These are phyloP conservation scores for Thymelicus lineola DNA, from an alignment of 2,888 invertebrate species.

Conservation along the genomic window DNA sequence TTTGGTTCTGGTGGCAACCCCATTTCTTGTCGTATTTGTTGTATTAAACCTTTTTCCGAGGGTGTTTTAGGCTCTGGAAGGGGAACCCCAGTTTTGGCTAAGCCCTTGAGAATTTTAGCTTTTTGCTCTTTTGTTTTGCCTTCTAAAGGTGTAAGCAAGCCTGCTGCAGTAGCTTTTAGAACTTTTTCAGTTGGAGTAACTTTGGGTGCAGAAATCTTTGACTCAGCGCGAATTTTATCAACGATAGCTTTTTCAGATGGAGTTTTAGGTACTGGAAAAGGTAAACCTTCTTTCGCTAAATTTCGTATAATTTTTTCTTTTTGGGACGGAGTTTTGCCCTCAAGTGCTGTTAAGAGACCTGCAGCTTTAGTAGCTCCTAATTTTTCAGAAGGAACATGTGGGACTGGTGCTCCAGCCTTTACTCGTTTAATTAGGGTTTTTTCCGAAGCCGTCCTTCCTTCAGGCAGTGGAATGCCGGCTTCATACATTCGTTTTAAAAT, in stretches of 20 bases:
- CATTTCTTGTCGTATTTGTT: slow-evolving; percentile 41
- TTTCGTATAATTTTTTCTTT: too few relatives aligned
- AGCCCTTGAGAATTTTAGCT: slow-evolving; percentile 46
- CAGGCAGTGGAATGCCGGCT: slow-evolving; percentile 39
- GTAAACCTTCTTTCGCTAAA: too few relatives aligned
- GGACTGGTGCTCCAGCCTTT: too few relatives aligned
- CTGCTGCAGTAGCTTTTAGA: too few relatives aligned
- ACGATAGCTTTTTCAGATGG: too few relatives aligned
- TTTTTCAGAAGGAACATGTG: slow-evolving; percentile 41
- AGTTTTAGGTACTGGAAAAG: too few relatives aligned
- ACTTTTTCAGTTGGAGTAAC: too few relatives aligned
- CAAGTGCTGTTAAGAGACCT: too few relatives aligned
- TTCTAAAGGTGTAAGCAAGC: too few relatives aligned
- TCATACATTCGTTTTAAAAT: slow-evolving; percentile 37
- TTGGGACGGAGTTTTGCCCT: too few relatives aligned
- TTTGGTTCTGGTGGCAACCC: slow-evolving; percentile 44
- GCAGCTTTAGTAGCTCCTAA: slow-evolving; percentile 47
- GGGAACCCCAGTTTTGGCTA: slow-evolving; percentile 34
- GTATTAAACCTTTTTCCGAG: slow-evolving; percentile 40
- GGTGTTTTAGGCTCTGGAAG: slow-evolving; percentile 23
- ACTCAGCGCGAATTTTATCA: too few relatives aligned
- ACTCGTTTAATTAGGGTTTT: slow-evolving; percentile 30
- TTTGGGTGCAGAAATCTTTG: too few relatives aligned
- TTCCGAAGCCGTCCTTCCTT: slow-evolving; percentile 42
- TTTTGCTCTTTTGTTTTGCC: slow-evolving; percentile 40